These are phyloP conservation scores for Crepidodera aurea DNA, from an alignment of 2,888 invertebrate species.

Conservation along the genomic window DNA sequence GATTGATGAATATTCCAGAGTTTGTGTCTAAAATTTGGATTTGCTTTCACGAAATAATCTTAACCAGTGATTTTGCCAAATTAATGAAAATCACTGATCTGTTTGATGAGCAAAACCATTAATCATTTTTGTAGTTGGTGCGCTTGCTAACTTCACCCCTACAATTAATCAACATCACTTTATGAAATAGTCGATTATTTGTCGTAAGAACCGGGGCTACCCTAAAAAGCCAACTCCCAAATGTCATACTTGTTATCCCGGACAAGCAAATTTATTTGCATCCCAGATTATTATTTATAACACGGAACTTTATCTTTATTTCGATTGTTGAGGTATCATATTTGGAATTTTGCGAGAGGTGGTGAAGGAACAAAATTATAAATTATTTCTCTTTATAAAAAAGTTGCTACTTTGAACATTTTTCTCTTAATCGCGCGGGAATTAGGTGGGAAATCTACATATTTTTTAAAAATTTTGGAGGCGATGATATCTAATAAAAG, in stretches of 20 bases:
- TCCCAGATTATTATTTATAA: no score
- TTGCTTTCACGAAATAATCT: slow-evolving; percentile 26
- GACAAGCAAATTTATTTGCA: no score
- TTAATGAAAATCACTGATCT: slow-evolving; percentile 59
- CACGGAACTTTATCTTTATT: no score
- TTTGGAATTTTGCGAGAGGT: no score
- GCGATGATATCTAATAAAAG: no score
- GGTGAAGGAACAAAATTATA: no score
- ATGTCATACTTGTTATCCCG: neutral
- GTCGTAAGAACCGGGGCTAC: slow-evolving; percentile 32
- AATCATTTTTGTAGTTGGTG: slow-evolving; percentile 51
- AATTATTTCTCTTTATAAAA: no score
- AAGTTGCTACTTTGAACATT: no score
- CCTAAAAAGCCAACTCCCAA: slow-evolving; percentile 13
- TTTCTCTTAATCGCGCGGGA: no score
- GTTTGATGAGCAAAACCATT: slow-evolving; percentile 57
- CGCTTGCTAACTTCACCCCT: slow-evolving; percentile 30
- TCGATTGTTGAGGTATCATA: no score
- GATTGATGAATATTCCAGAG: slow-evolving; percentile 16
- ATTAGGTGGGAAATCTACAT: no score
- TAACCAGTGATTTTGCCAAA: slow-evolving; percentile 50
- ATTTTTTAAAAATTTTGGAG: no score
- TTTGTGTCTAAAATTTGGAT: slow-evolving; percentile 7
- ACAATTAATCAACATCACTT: slow-evolving; percentile 43
- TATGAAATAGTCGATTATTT: slow-evolving; percentile 43